These are phyloP conservation scores for Calycopis cecrops DNA, from an alignment of 1,140 invertebrate genomes.

Conservation along the genomic window DNA sequence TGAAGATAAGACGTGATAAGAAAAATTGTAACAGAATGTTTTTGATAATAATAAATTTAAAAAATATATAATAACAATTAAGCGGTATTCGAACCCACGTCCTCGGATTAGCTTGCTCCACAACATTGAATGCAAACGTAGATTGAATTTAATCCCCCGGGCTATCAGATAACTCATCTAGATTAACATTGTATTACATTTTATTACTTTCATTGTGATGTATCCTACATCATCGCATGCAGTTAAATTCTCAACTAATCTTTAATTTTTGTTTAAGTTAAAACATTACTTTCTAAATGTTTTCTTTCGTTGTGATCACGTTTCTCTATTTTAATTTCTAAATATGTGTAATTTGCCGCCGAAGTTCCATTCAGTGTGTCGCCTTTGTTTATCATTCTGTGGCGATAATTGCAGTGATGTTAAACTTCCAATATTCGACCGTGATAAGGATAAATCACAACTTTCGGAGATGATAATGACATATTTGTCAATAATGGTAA, in stretches of 20 bases:
- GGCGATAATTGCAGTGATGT: constrained; percentile 76
- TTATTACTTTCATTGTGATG: constrained; percentile 45
- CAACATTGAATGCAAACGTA: neutral
- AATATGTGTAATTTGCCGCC: constrained; percentile 81
- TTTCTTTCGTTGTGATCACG: constrained; percentile 67
- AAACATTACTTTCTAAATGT: constrained; percentile 71
- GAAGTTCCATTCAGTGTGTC: constrained; percentile 80
- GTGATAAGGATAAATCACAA: constrained; percentile 75
- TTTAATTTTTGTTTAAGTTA: constrained; percentile 71
- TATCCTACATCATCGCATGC: constrained; percentile 73
- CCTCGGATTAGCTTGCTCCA: no score
- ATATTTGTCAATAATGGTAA: constrained; percentile 72
- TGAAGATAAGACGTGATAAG: no score
- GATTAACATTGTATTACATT: neutral
- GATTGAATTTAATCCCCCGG: neutral
- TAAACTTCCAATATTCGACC: constrained; percentile 76
- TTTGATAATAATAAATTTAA: no score
- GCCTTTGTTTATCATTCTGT: constrained; percentile 79
- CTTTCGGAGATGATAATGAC: constrained; percentile 74
- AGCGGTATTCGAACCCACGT: no score
- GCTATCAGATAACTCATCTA: neutral
- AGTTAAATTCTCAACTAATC: constrained; percentile 71
- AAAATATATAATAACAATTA: no score
- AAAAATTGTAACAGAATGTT: no score
- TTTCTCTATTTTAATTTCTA: constrained; percentile 71